A percentile compares a stretch with the other conserved stretches of the same genome.
Conservation (phyloP, 1,140 invertebrate genomes). For the Agrypnia vestita region DNA sequence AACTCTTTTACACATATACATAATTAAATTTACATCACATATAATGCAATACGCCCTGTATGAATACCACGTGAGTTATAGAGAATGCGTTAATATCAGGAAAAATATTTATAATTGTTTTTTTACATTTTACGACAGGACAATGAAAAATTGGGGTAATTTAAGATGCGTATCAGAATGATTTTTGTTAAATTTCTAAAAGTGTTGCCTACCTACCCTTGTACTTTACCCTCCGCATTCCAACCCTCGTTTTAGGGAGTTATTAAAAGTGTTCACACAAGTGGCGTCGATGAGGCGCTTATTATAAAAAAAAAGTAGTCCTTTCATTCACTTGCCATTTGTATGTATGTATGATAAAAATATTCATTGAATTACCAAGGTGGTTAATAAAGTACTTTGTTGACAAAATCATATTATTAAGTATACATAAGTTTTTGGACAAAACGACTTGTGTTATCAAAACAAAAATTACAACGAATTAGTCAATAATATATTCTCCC, state of each 20-base stretch:
- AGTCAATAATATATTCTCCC: too few relatives aligned
- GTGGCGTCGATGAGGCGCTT: neutral
- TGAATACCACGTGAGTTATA: neutral
- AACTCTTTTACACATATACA: too few relatives aligned
- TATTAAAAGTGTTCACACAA: neutral
- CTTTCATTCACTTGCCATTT: too few relatives aligned
- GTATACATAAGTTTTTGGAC: too few relatives aligned
- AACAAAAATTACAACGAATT: too few relatives aligned
- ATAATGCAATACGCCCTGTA: too few relatives aligned
- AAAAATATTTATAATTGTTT: slow-evolving; percentile 31
- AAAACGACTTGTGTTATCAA: too few relatives aligned
- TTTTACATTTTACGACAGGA: neutral
- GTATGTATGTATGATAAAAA: too few relatives aligned
- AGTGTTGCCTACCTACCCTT: neutral
- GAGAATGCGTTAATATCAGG: slow-evolving; percentile 13
- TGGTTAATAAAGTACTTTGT: too few relatives aligned
- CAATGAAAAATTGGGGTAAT: slow-evolving; percentile 33
- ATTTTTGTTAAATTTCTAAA: slow-evolving; percentile 8
- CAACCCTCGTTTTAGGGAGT: slow-evolving; percentile 5
- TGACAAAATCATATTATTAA: too few relatives aligned
- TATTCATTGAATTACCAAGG: too few relatives aligned
- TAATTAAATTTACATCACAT: too few relatives aligned
- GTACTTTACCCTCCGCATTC: neutral
- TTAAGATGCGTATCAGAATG: slow-evolving; percentile 34
- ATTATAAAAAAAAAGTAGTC: neutral